Evolutionary conservation across 2,113 vertebrate genomes (phyloP).

Genomic region (Aegithalos caudatus): DNA sequence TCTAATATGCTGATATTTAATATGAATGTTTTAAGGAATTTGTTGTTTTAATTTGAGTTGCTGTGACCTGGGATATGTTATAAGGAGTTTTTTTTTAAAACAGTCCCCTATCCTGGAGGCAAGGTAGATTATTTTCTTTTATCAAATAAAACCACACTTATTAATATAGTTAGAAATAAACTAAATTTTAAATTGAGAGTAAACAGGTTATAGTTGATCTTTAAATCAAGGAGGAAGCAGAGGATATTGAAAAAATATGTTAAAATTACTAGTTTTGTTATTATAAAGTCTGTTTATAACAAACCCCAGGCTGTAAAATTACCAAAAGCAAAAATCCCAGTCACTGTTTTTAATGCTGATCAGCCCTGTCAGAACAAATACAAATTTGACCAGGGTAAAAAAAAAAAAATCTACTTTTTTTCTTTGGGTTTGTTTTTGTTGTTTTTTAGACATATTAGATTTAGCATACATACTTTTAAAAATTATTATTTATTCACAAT

Average conservation of each 20-base stretch:
- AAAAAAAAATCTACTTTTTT: neutral
- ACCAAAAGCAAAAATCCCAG: neutral
- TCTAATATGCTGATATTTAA: neutral
- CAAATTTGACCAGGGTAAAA: neutral
- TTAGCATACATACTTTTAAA: neutral
- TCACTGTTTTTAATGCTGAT: neutral
- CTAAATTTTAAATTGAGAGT: neutral
- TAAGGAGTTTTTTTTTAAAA: neutral
- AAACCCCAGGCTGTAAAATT: neutral
- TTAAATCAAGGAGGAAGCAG: neutral
- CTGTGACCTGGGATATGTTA: neutral
- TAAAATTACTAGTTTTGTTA: neutral
- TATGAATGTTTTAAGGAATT: neutral
- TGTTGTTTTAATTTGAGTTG: neutral
- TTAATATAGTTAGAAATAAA: neutral
- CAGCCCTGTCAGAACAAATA: neutral
- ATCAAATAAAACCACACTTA: neutral
- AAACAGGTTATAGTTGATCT: neutral
- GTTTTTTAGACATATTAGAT: neutral
- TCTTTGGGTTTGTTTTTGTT: neutral
- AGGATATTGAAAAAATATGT: neutral
- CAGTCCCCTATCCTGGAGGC: neutral
- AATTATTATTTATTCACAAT: neutral
- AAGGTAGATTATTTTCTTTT: neutral
- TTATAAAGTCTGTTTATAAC: neutral